These are phyloP conservation scores for Panurus biarmicus DNA, from an alignment of 2,113 vertebrate species.

Conservation along the genomic window DNA sequence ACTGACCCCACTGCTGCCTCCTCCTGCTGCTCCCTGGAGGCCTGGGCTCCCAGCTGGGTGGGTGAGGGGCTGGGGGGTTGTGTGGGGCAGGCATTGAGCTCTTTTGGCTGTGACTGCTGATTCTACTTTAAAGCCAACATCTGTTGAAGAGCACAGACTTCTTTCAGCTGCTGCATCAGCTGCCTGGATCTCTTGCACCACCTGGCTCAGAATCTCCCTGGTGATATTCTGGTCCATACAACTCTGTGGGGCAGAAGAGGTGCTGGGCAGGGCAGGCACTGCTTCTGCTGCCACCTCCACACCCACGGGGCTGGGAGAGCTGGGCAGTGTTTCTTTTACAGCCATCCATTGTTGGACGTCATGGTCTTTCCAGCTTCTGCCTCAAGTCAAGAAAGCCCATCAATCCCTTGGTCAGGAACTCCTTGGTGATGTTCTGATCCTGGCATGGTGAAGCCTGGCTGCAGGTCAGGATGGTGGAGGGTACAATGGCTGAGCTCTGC, in stretches of 20 bases:
- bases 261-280: background rate
- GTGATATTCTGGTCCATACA: background rate
- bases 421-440: background rate
- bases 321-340: background rate
- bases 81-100: background rate
- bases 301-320: background rate
- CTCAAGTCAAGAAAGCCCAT: background rate
- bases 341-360: background rate
- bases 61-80: background rate
- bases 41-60: background rate
- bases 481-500: background rate
- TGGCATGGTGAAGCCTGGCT: background rate
- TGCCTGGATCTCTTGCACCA: background rate
- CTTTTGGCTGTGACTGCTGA: background rate
- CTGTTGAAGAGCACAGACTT: background rate
- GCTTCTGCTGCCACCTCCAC: background rate
- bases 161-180: background rate
- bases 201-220: background rate
- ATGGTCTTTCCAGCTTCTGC: background rate
- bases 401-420: background rate
- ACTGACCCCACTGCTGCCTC: too few relatives aligned
- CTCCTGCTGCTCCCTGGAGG: background rate
- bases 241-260: background rate
- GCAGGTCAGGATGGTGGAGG: background rate
- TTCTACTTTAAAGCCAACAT: background rate